Percentiles rank a stretch among this genome's conserved stretches.
Conservation (phyloP, 2,113 vertebrate species). For the Phrynosoma blainvillii region DNA sequence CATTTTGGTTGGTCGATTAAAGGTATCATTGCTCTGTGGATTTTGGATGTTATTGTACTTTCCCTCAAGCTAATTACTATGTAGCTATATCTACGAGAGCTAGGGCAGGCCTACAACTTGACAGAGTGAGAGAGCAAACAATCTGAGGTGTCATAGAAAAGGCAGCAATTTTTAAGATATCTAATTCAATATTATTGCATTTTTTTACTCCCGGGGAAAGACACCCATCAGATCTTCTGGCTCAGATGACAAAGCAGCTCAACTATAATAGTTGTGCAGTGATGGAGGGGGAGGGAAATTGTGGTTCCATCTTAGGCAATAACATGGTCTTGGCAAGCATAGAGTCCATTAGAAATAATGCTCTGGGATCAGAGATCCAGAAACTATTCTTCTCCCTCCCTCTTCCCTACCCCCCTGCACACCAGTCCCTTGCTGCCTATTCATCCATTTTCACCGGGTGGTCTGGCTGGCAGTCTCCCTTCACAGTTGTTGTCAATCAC, state of each 20-base stretch:
- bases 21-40: no score
- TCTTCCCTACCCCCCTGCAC: not conserved
- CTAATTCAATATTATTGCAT: not conserved
- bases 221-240: not conserved
- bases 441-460: fast-evolving
- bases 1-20: no score
- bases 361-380: not conserved
- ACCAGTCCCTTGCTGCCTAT: not conserved
- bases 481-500: not conserved
- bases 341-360: not conserved
- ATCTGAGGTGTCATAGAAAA: not conserved
- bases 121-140: not conserved
- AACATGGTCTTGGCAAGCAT: not conserved
- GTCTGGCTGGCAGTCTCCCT: not conserved
- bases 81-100: no score
- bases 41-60: no score
- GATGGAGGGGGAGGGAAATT: not conserved
- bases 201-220: not conserved
- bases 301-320: not conserved
- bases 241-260: not conserved
- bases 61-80: no score
- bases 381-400: not conserved
- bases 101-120: not conserved
- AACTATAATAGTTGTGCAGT: not conserved
- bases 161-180: not conserved